Conservation (phyloP, 2,113 vertebrate species). For the Zosterops borbonicus region DNA sequence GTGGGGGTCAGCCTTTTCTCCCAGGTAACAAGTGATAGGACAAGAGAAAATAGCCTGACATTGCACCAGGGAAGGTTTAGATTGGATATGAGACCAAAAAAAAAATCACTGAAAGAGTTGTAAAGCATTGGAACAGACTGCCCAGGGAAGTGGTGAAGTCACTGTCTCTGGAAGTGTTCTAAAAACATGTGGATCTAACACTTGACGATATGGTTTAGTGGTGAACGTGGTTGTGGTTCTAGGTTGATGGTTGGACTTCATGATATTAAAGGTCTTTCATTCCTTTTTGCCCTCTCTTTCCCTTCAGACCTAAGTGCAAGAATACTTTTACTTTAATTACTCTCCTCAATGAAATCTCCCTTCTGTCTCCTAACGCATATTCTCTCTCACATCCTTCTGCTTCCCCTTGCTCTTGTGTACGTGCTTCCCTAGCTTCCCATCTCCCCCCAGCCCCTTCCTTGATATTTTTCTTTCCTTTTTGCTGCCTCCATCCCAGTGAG, state of each 20-base stretch:
- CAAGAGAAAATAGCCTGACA: background rate
- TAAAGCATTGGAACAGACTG: background rate
- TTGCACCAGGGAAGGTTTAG: background rate
- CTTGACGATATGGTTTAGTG: background rate
- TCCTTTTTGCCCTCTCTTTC: background rate
- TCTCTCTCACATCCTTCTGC: background rate
- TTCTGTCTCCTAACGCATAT: background rate
- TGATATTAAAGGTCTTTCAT: background rate
- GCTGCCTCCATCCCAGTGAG: background rate
- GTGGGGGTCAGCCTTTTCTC: background rate
- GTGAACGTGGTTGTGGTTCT: background rate
- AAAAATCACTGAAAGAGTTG: accelerated
- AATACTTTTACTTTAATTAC: background rate
- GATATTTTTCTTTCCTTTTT: background rate
- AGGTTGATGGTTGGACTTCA: background rate
- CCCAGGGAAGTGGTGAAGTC: background rate
- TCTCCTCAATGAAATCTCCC: background rate
- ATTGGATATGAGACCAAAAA: background rate
- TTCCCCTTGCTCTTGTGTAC: background rate
- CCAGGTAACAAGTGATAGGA: background rate
- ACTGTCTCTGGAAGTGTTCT: background rate
- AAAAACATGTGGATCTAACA: background rate
- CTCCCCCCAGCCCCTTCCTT: background rate
- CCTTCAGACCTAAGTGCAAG: background rate
- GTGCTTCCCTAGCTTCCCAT: background rate